Percentiles rank a stretch among this genome's conserved stretches.
Conservation (phyloP, 2,113 vertebrate species). For the Chaetorhynchus papuensis region DNA sequence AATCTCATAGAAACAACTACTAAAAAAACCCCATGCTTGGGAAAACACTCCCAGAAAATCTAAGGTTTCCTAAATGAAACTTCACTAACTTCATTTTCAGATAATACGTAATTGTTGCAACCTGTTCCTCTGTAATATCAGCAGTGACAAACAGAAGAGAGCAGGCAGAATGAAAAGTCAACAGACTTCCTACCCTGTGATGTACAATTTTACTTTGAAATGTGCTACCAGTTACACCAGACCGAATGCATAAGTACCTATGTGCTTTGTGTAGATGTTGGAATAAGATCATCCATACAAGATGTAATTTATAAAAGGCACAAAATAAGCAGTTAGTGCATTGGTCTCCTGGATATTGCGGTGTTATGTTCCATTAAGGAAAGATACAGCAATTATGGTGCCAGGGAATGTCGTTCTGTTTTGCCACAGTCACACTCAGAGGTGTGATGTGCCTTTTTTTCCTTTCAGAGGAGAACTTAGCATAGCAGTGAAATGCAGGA, state of each 20-base stretch:
- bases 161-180: background rate
- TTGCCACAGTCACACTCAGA: background rate
- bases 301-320: background rate
- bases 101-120: background rate
- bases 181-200: background rate
- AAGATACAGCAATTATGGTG: background rate
- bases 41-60: background rate
- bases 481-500: background rate
- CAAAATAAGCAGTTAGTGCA: background rate
- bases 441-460: background rate
- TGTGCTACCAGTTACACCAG: background rate
- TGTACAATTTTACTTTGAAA: background rate
- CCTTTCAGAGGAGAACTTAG: background rate
- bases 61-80: background rate
- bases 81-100: conserved; percentile 16
- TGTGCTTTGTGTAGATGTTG: background rate
- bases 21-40: background rate
- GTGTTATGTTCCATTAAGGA: background rate
- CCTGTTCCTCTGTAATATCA: background rate
- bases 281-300: background rate
- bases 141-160: background rate
- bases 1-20: background rate
- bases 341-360: background rate
- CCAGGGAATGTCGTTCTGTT: background rate
- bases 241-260: background rate